phyloP scores from a whole-genome alignment of 2,113 vertebrate genomes.

The Neodon shergylaensis region DNA sequence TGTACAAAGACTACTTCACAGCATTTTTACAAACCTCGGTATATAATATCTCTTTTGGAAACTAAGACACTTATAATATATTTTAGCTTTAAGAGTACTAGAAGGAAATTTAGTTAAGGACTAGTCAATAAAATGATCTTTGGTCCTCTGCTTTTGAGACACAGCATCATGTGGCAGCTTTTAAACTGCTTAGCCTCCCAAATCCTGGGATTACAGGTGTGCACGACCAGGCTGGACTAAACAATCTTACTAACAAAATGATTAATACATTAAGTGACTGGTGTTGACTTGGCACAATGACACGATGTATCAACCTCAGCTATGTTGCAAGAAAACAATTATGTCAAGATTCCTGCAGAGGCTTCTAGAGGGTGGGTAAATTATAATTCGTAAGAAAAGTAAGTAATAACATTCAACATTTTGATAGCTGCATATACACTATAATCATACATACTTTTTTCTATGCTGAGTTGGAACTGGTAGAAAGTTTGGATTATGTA shows the following conservation, averaged over 20 bases:
- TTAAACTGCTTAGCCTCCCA: neutral
- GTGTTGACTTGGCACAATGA: neutral
- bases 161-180: neutral
- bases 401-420: neutral
- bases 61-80: neutral
- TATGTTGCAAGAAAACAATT: neutral
- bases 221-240: neutral
- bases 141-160: neutral
- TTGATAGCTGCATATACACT: neutral
- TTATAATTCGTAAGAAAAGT: neutral
- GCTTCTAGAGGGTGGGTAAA: neutral
- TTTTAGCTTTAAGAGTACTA: slow-evolving; percentile 1
- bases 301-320: neutral
- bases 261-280: slow-evolving; percentile 78
- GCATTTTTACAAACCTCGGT: neutral
- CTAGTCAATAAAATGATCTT: neutral
- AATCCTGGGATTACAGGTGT: neutral
- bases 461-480: neutral
- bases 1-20: too few species aligned
- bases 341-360: neutral
- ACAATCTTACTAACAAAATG: slow-evolving; percentile 56
- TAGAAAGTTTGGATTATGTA: slow-evolving; percentile 8
- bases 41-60: neutral
- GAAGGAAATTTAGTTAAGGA: slow-evolving; percentile 16
- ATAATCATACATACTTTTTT: neutral